Evolutionary conservation across 2,888 invertebrate species (phyloP).

Genomic region (Philopedon plagiatum): DNA sequence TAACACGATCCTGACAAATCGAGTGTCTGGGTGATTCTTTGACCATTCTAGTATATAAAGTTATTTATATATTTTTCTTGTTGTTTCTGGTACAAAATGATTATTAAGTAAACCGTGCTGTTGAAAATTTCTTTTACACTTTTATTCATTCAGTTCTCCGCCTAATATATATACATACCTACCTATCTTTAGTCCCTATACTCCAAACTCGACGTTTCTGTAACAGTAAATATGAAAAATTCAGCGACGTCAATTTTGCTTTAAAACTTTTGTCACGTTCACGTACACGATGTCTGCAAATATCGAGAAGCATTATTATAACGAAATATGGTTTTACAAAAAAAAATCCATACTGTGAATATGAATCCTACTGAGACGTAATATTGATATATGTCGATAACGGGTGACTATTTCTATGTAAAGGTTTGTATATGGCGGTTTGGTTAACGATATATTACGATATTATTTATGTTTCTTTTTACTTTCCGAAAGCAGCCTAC

Average conservation of each 20-base stretch:
- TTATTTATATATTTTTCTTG: too few relatives aligned
- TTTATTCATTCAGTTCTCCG: too few relatives aligned
- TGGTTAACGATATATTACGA: not conserved
- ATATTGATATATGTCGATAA: not conserved
- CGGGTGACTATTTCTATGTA: not conserved
- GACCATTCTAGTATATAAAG: too few relatives aligned
- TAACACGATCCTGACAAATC: too few relatives aligned
- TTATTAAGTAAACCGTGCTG: too few relatives aligned
- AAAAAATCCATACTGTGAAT: conserved; percentile 4
- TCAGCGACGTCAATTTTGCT: conserved; percentile 19
- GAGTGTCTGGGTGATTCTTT: too few relatives aligned
- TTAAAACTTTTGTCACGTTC: conserved; percentile 34
- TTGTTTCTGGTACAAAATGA: too few relatives aligned
- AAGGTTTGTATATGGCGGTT: not conserved
- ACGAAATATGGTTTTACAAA: not conserved
- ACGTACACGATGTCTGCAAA: conserved; percentile 30
- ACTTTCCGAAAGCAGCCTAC: too few relatives aligned
- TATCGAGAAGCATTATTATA: conserved; percentile 27
- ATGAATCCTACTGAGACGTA: not conserved
- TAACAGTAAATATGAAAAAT: conserved; percentile 1
- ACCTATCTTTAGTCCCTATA: too few relatives aligned
- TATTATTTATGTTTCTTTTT: not conserved
- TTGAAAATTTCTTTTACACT: too few relatives aligned
- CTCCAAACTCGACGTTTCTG: not conserved
- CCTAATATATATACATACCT: too few relatives aligned